phyloP scores from a whole-genome alignment of 1,140 invertebrate species.

The Psix sp. region DNA sequence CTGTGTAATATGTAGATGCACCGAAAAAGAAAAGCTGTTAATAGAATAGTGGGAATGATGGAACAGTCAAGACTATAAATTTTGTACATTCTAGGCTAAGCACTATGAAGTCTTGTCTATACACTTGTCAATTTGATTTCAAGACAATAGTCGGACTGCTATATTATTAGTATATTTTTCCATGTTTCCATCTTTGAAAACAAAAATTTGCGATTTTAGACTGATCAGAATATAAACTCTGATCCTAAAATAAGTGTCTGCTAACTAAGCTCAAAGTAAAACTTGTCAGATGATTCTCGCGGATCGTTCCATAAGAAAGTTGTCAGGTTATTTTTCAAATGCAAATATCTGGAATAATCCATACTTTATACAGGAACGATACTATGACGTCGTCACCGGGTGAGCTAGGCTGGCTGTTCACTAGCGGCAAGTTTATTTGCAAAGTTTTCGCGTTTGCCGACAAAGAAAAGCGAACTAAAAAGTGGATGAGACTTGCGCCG shows the following conservation, averaged over 20 bases:
- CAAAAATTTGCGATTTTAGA: constrained; percentile 17
- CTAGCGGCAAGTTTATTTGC: constrained; percentile 68
- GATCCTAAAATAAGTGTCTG: constrained; percentile 56
- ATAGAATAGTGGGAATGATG: no score
- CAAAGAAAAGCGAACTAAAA: constrained; percentile 45
- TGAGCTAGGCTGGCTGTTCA: constrained; percentile 56
- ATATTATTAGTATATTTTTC: no score
- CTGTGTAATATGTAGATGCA: no score
- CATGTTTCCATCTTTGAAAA: neutral
- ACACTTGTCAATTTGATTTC: no score
- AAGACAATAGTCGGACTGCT: no score
- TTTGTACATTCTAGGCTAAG: no score
- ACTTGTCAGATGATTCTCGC: constrained; percentile 54
- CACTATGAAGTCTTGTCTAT: no score
- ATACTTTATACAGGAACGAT: constrained; percentile 74
- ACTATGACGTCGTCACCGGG: constrained; percentile 60
- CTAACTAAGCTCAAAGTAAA: constrained; percentile 58
- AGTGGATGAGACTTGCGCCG: constrained; percentile 45
- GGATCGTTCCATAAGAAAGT: constrained; percentile 62
- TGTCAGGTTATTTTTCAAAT: constrained; percentile 74
- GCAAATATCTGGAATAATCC: constrained; percentile 76
- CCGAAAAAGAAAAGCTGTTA: no score
- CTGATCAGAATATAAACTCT: constrained; percentile 50
- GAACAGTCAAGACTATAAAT: no score
- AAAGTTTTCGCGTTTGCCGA: constrained; percentile 64